Evolutionary conservation across 2,113 vertebrate genomes (phyloP).

Genomic region (Corynorhinus townsendii): DNA sequence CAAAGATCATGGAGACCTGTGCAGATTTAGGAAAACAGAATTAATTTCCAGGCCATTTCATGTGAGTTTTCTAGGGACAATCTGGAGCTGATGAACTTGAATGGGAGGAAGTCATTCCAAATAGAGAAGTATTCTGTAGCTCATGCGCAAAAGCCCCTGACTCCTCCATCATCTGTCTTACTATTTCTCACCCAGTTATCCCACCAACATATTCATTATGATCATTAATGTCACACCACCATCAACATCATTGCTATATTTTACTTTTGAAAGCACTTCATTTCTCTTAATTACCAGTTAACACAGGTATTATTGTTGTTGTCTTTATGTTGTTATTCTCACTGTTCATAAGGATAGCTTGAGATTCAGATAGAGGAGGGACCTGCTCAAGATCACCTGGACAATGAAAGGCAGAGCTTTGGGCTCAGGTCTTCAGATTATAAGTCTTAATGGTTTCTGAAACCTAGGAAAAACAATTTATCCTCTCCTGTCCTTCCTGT

Average conservation of each 20-base stretch:
- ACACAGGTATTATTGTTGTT: neutral
- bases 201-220: neutral
- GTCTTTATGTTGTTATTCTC: neutral
- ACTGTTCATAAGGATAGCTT: neutral
- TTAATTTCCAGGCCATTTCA: slow-evolving; percentile 30
- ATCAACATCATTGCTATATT: neutral
- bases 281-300: neutral
- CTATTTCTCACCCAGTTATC: neutral
- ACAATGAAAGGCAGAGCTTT: neutral
- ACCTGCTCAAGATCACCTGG: neutral
- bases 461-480: neutral
- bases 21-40: slow-evolving; percentile 24
- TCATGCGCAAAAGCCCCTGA: neutral
- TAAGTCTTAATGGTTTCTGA: neutral
- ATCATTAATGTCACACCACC: neutral
- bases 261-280: neutral
- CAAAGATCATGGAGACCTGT: neutral
- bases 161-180: neutral
- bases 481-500: neutral
- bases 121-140: neutral
- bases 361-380: neutral
- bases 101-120: neutral
- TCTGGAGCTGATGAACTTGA: neutral
- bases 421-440: neutral
- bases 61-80: neutral